A percentile compares a stretch with the other conserved stretches of the same genome.
Evolutionary conservation across 2,888 invertebrate species (phyloP).

Genomic region (Branchipolynoe longqiensis): DNA sequence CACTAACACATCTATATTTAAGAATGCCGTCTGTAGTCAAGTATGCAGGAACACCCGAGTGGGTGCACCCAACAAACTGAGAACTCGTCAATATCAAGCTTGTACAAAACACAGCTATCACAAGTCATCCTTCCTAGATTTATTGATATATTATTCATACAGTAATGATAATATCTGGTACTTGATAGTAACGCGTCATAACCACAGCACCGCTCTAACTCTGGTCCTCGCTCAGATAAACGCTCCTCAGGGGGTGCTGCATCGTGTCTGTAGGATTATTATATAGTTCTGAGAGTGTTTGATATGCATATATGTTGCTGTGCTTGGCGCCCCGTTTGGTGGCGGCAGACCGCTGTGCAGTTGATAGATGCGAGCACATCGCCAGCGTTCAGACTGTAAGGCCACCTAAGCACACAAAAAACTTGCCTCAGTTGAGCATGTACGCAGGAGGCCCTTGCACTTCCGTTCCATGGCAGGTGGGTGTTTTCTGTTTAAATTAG

Average conservation of each 20-base stretch:
- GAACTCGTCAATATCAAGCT: slow-evolving; percentile 42
- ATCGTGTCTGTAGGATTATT: slow-evolving; percentile 20
- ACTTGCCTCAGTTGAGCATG: slow-evolving; percentile 54
- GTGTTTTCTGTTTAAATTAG: slow-evolving; percentile 16
- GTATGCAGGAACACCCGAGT: not conserved
- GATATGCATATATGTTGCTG: slow-evolving; percentile 45
- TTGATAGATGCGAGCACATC: slow-evolving; percentile 31
- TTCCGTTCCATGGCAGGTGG: slow-evolving; percentile 54
- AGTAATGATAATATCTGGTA: slow-evolving; percentile 33
- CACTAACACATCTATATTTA: slow-evolving; percentile 49
- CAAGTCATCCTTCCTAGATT: slow-evolving; percentile 48
- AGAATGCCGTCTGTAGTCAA: slow-evolving; percentile 39
- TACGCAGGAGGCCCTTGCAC: slow-evolving; percentile 57
- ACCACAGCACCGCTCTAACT: slow-evolving; percentile 55
- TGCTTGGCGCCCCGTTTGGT: slow-evolving; percentile 4
- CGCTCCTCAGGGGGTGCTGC: slow-evolving; percentile 1
- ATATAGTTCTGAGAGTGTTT: slow-evolving; percentile 32
- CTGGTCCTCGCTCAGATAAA: slow-evolving; percentile 44
- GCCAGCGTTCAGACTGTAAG: slow-evolving; percentile 22
- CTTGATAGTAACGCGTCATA: slow-evolving; percentile 52
- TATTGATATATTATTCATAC: slow-evolving; percentile 30
- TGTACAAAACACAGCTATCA: slow-evolving; percentile 57
- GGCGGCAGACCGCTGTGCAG: not conserved
- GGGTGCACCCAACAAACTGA: not conserved
- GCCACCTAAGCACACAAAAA: slow-evolving; percentile 56